Percentiles rank a stretch among this genome's conserved stretches.
These are phyloP conservation scores for Clitarchus hookeri DNA, from an alignment of 2,888 invertebrate species.

Conservation along the genomic window DNA sequence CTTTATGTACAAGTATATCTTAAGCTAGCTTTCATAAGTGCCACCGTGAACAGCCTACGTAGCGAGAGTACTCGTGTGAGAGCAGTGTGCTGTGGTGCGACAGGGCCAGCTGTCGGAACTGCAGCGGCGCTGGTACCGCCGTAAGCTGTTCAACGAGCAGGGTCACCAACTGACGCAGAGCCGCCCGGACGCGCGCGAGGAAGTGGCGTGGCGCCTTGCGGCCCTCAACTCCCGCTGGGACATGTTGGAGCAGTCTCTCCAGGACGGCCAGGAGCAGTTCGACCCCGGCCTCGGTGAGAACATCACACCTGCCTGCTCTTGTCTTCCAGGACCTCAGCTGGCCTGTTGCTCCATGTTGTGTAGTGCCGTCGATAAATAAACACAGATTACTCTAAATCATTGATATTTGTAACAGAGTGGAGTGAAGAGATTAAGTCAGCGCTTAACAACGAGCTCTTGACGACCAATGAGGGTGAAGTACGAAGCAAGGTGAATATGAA, in stretches of 20 bases:
- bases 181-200: conserved; percentile 65
- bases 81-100: neutral
- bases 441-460: too few relatives aligned
- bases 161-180: conserved; percentile 71
- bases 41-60: neutral
- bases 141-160: conserved; percentile 78
- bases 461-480: too few relatives aligned
- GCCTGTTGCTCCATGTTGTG: too few relatives aligned
- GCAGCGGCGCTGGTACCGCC: conserved; percentile 70
- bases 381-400: too few relatives aligned
- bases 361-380: too few relatives aligned
- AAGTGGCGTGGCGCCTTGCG: conserved; percentile 73
- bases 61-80: neutral
- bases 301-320: neutral
- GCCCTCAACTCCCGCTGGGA: conserved; percentile 80
- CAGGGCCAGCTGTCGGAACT: conserved; percentile 79
- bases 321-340: neutral
- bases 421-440: too few relatives aligned
- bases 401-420: too few relatives aligned
- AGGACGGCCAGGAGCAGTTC: conserved; percentile 28
- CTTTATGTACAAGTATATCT: too few relatives aligned
- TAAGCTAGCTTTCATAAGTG: too few relatives aligned
- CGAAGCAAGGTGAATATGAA: too few relatives aligned
- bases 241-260: conserved; percentile 36
- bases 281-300: conserved; percentile 39